Base-by-base conservation (phyloP, 2,888 invertebrate genomes). In the Colletes collaris region DNA sequence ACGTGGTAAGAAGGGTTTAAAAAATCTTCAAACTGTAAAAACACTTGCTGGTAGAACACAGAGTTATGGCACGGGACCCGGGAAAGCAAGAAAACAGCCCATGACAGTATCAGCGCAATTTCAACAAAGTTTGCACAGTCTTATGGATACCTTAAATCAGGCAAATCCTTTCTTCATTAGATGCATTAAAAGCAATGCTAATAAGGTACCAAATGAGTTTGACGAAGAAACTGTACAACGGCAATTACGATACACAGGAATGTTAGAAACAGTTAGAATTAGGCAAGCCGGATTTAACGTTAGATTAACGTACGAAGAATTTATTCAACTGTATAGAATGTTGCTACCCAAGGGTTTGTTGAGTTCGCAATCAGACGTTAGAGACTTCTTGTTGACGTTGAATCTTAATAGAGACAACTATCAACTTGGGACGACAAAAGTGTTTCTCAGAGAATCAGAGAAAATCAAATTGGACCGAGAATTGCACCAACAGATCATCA, bases 241-340 rank as follows among this genome's bases (percentile, higher is more conserved):
- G 66, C 97, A 97, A 92, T 94, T 99, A 76, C 95, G 98, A 10
- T 99, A 99, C 93, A 99, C 99, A 0, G 99, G 99, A 79, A 99
- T 99, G 99, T 92, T 99, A 89, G 99, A 99, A 92, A 99, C 99
- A 0, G 99, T 99, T 13, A 94, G 98, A 87, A 99, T 99, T 82
- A 94, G 99, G 65, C 97, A 98, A 91, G 98, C 98, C 2, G 99
- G 99, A 2, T 99, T 98, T 94, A 98, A 98, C 93, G 98, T 99
- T 79, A 95, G 99, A 50, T 95, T 99, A 50, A 97, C 97, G 0
- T 98, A 98, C 93, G 98, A 98, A 92, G 98, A 98, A 93, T 99
- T 99, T 93, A 97, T 98, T 81, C 98, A 98, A 90, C 94, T 97
- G 75, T 99, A 99, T 93, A 95, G 98, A 90, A 98, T 98, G 92